Base-by-base conservation (phyloP, 2,888 invertebrate genomes). In the Idaea aversata region DNA sequence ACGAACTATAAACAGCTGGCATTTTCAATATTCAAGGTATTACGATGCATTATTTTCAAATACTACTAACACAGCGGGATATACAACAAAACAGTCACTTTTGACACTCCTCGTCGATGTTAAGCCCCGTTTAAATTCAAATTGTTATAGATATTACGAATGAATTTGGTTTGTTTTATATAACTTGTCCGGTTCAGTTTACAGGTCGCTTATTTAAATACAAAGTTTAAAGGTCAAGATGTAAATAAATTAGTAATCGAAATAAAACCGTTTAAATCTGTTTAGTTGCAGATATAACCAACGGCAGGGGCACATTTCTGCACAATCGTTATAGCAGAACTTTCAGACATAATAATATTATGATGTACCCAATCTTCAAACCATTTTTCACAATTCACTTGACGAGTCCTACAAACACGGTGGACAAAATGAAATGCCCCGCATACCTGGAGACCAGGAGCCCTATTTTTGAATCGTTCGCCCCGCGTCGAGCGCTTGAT, bases 41-140 rank as follows among this genome's bases (percentile, higher is more conserved):
- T 35, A 15, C 59, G 25, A 61, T 13, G 38, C 35, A 61, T 61
- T 13, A 61, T 61, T 38, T 61, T 47, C 61, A 15, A 38, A 15
- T 16, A 36, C 15, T 38, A 15, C 7, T 66, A 61, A n/a, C 70
- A 0, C 72, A 72, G 72, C 72, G 69, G 72, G 72, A 63, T 69
- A 67, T 67, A 70, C 68, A 67, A 70, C 63, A 57, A 34, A 63
- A 64, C 65, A 62, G 65, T 64, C 67, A 65, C 67, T 65, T 65
- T 62, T 62, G 70, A 72, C 72, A 70, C 70, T 67, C 67, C 65
- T 65, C 65, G 68, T 64, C 63, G 64, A 68, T 62, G 63, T 67
- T 65, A 72, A 69, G 67, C 64, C 63, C 66, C 67, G 68, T 69
- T 67, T 70, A 68, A 70, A 72, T 68, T 70, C 63, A 63, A 66